phyloP scores from a whole-genome alignment of 2,113 vertebrate species.

The Solea senegalensis region DNA sequence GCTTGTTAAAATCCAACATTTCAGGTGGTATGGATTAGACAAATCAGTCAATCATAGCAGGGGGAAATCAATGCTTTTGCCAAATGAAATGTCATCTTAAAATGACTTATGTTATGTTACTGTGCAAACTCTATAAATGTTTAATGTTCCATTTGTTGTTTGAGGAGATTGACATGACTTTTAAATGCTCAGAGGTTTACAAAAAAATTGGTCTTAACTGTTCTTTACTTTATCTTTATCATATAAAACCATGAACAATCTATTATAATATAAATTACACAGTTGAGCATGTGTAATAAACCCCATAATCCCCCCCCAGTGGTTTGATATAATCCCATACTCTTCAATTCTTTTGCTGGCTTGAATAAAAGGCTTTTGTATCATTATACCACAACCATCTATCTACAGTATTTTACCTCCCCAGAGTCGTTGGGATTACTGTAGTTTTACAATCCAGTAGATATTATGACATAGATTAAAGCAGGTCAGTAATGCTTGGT shows the following conservation, averaged over 20 bases:
- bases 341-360: background rate
- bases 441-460: slow-evolving; percentile 26
- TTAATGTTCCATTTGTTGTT: background rate
- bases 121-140: slow-evolving; percentile 2
- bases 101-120: slow-evolving; percentile 1
- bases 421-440: slow-evolving; percentile 47
- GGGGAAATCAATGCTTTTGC: background rate
- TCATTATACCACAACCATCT: slow-evolving; percentile 32
- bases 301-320: slow-evolving; percentile 22
- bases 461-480: slow-evolving; percentile 35
- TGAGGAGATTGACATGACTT: background rate
- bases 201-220: background rate
- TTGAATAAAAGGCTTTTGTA: slow-evolving; percentile 17
- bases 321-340: slow-evolving; percentile 31
- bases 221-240: slow-evolving; percentile 4
- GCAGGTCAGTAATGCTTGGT: slow-evolving; percentile 39
- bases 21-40: slow-evolving; percentile 8
- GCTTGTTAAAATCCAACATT: background rate
- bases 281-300: slow-evolving; percentile 31
- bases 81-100: slow-evolving; percentile 23
- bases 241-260: slow-evolving; percentile 1
- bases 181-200: background rate
- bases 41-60: background rate
- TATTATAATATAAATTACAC: too few species aligned
- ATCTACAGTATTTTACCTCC: slow-evolving; percentile 15